A percentile compares a stretch with the other conserved stretches of the same genome.
Evolutionary conservation across 2,113 vertebrate species (phyloP).

Genomic region (Rutilus rutilus): DNA sequence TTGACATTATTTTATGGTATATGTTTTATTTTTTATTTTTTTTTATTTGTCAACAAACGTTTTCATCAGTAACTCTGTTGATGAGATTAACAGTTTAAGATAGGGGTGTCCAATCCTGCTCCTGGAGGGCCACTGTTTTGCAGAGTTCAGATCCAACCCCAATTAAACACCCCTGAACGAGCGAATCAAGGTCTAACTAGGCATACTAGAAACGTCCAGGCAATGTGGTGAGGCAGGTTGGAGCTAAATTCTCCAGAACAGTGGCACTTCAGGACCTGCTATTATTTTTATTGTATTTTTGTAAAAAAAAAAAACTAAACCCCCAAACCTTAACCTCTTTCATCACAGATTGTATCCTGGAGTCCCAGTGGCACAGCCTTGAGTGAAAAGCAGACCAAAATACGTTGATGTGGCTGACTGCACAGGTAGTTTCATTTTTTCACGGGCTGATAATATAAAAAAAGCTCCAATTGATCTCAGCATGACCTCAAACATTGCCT

Average conservation of each 20-base stretch:
- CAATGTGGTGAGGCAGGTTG: too few relatives aligned
- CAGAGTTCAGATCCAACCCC: too few relatives aligned
- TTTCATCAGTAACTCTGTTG: not conserved
- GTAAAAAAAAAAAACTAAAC: too few relatives aligned
- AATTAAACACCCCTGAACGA: too few relatives aligned
- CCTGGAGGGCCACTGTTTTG: too few relatives aligned
- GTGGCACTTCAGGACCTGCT: too few relatives aligned
- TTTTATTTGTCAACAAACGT: not conserved
- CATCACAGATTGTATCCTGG: not conserved
- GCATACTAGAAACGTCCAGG: too few relatives aligned
- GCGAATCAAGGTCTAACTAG: too few relatives aligned
- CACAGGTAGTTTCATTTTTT: constrained; percentile 38
- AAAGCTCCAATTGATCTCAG: constrained; percentile 39
- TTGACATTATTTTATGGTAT: not conserved
- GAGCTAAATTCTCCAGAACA: too few relatives aligned
- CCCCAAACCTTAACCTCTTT: not conserved
- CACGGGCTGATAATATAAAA: constrained; percentile 16
- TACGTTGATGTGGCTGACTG: constrained; percentile 1
- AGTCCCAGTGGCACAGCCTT: not conserved
- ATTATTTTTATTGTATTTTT: too few relatives aligned
- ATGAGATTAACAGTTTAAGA: not conserved
- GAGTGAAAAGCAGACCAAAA: not conserved
- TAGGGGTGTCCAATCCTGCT: too few relatives aligned
- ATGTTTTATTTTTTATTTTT: too few relatives aligned
- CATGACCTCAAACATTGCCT: constrained; percentile 47